Percentiles rank a stretch among this genome's conserved stretches.
phyloP scores from a whole-genome alignment of 2,113 vertebrate genomes.

The Dendropsophus ebraccatus region DNA sequence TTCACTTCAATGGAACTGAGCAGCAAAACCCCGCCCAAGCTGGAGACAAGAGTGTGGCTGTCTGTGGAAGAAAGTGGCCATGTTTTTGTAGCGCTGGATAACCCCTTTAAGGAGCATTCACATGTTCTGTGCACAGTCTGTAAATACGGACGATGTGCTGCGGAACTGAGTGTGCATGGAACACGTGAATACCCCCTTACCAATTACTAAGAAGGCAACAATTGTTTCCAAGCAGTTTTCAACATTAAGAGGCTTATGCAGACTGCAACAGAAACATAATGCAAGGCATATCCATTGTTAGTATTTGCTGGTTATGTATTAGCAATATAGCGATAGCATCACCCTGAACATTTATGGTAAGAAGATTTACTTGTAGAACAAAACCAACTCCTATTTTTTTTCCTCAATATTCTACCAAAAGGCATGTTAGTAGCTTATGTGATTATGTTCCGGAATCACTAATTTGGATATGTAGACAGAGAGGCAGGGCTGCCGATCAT shows the following conservation, averaged over 20 bases:
- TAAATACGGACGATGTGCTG: too few relatives aligned
- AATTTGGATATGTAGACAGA: background rate
- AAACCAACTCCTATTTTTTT: too few relatives aligned
- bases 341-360: background rate
- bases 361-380: background rate
- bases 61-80: too few relatives aligned
- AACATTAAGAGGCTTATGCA: background rate
- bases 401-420: background rate
- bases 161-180: too few relatives aligned
- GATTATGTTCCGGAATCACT: background rate
- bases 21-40: too few relatives aligned
- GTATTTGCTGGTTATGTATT: background rate
- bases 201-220: background rate
- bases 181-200: too few relatives aligned
- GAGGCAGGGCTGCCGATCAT: background rate
- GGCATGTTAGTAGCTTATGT: slow-evolving; percentile 15
- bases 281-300: background rate
- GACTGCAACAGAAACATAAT: background rate
- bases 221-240: too few relatives aligned
- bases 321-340: background rate
- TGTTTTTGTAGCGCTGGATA: too few relatives aligned
- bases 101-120: too few relatives aligned
- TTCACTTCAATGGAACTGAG: too few relatives aligned
- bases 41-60: too few relatives aligned
- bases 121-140: too few relatives aligned